Percentiles rank a stretch among this genome's conserved stretches.
phyloP scores from a whole-genome alignment of 2,797 vertebrate genomes.

The Anabacerthia variegaticeps region DNA sequence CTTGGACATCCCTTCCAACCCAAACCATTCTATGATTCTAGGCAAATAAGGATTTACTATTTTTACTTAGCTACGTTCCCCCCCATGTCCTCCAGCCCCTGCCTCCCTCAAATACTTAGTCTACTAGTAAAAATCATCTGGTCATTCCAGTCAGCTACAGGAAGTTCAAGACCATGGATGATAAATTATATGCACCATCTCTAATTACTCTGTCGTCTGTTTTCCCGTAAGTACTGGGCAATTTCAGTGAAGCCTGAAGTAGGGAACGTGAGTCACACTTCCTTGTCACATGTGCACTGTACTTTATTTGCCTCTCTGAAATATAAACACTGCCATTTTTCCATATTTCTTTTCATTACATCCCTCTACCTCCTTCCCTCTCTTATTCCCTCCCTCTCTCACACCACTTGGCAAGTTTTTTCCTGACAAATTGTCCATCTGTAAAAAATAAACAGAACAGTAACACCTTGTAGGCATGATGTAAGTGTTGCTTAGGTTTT shows the following conservation, averaged over 20 bases:
- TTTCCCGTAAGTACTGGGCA: not conserved
- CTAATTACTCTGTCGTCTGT: constrained; percentile 44
- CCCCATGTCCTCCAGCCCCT: no score
- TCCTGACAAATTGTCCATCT: constrained; percentile 20
- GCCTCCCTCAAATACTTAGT: not conserved
- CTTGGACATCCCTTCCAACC: not conserved
- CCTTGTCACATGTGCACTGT: not conserved
- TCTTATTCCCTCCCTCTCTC: not conserved
- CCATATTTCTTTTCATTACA: not conserved
- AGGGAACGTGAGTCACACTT: not conserved
- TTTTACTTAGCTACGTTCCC: not conserved
- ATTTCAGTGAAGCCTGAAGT: constrained; percentile 16
- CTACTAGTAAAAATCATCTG: not conserved
- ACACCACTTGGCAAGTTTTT: constrained; percentile 4
- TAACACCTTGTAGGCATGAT: constrained; percentile 36
- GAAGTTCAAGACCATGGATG: constrained; percentile 12
- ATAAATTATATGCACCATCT: not conserved
- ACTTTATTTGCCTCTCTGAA: not conserved
- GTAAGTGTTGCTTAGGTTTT: constrained; percentile 29
- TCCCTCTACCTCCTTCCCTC: not conserved
- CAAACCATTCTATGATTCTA: not conserved
- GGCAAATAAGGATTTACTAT: not conserved
- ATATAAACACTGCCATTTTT: not conserved
- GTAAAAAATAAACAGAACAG: constrained; percentile 49
- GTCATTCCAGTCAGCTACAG: not conserved